Evolutionary conservation across 1,140 invertebrate genomes (phyloP).

Genomic region (Chionoecetes opilio): DNA sequence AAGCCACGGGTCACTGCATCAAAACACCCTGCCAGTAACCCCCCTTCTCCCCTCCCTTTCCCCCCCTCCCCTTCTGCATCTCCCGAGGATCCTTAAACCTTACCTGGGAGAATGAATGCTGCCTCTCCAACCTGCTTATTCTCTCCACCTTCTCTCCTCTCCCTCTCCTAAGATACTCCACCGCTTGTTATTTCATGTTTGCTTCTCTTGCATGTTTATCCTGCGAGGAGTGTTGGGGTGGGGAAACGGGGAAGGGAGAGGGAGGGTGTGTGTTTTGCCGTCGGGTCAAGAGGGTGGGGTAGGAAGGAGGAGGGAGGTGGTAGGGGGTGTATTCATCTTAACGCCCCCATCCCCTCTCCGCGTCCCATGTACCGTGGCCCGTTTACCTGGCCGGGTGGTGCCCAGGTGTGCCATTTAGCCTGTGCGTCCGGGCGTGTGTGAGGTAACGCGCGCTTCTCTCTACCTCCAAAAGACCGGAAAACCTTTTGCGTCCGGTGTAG

Average conservation of each 20-base stretch:
- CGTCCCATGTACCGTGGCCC: not conserved
- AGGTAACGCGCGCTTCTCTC: slow-evolving; percentile 4
- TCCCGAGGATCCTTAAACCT: too few species aligned
- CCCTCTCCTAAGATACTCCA: slow-evolving; percentile 14
- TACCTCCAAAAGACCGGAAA: not conserved
- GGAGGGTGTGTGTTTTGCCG: not conserved
- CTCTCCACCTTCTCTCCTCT: not conserved
- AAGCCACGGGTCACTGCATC: not conserved
- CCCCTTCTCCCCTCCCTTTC: too few species aligned
- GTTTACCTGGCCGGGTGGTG: not conserved
- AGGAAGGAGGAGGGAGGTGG: too few species aligned
- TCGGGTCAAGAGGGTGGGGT: not conserved
- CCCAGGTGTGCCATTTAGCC: slow-evolving; percentile 2
- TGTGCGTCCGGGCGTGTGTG: not conserved
- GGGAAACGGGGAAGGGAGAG: too few species aligned
- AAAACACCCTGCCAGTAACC: too few species aligned
- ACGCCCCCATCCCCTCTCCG: not conserved
- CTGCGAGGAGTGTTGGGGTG: too few species aligned
- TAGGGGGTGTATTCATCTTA: not conserved
- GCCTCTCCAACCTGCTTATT: not conserved
- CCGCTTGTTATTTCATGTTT: not conserved
- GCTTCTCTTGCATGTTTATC: slow-evolving; percentile 1
- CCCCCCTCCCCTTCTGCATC: too few species aligned
- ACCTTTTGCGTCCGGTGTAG: not conserved
- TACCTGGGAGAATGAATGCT: not conserved